These are phyloP conservation scores for Junonia oenone DNA, from an alignment of 2,888 invertebrate genomes.

Conservation along the genomic window DNA sequence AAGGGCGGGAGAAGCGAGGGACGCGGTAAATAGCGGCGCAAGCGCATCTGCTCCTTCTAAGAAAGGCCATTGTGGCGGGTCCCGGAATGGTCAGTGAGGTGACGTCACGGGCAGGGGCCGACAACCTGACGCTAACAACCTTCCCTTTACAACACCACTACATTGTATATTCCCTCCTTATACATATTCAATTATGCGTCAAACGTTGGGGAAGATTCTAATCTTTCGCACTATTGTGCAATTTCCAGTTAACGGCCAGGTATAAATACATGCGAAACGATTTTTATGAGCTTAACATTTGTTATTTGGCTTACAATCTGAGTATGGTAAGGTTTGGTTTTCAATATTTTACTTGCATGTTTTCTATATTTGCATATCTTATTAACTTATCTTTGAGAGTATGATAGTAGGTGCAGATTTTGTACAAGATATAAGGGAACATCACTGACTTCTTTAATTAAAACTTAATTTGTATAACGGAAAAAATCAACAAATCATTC, in stretches of 20 bases:
- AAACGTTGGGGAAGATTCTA: conserved; percentile 4
- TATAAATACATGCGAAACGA: neutral
- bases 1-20: conserved; percentile 44
- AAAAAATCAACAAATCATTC: too few relatives aligned
- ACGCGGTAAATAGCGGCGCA: conserved; percentile 60
- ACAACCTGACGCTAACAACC: conserved; percentile 61
- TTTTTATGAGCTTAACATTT: neutral
- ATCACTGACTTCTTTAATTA: too few relatives aligned
- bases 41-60: conserved; percentile 75
- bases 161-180: conserved; percentile 16
- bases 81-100: conserved; percentile 72
- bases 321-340: neutral
- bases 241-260: conserved; percentile 12
- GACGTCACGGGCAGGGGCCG: conserved; percentile 76
- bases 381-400: neutral
- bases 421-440: too few relatives aligned
- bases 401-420: too few relatives aligned
- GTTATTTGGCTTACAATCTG: neutral
- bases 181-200: conserved; percentile 7
- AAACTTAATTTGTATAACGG: too few relatives aligned
- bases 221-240: conserved; percentile 19
- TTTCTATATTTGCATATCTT: neutral
- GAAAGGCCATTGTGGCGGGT: conserved; percentile 74
- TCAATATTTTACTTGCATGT: too few relatives aligned
- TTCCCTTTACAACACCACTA: conserved; percentile 37